These are phyloP conservation scores for Chaenogobius annularis DNA, from an alignment of 2,113 vertebrate species.

Conservation along the genomic window DNA sequence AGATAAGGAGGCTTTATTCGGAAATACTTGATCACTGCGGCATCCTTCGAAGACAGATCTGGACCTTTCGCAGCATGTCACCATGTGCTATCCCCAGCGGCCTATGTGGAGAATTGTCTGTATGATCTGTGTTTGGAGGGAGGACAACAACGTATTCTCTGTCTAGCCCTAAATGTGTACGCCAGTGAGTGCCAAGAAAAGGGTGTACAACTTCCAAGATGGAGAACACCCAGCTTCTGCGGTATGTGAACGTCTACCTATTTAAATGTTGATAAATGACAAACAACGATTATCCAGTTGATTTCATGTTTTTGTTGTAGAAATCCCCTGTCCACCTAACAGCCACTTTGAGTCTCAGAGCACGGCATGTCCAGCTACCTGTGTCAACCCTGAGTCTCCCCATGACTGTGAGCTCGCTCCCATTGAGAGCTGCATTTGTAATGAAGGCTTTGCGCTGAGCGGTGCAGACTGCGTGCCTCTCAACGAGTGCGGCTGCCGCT, in stretches of 20 bases:
- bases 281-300: rapidly evolving
- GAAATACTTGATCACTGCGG: constrained; percentile 46
- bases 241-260: constrained; percentile 36
- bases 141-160: constrained; percentile 63
- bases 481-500: constrained; percentile 66
- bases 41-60: constrained; percentile 32
- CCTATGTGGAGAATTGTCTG: constrained; percentile 55
- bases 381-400: constrained; percentile 51
- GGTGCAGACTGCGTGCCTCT: constrained; percentile 51
- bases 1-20: constrained; percentile 33
- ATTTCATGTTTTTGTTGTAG: constrained; percentile 22
- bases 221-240: constrained; percentile 64
- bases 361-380: constrained; percentile 65
- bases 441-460: constrained; percentile 63
- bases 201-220: constrained; percentile 34
- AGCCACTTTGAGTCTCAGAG: constrained; percentile 69
- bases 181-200: constrained; percentile 62
- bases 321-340: constrained; percentile 64
- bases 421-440: constrained; percentile 66
- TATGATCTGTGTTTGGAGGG: constrained; percentile 62
- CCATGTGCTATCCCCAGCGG: constrained; percentile 19
- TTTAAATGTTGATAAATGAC: rapidly evolving
- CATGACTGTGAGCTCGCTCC: constrained; percentile 49
- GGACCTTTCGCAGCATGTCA: constrained; percentile 67
- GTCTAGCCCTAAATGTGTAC: constrained; percentile 57